Conservation (phyloP, 1,140 invertebrate species). For the Cardiocondyla obscurior region DNA sequence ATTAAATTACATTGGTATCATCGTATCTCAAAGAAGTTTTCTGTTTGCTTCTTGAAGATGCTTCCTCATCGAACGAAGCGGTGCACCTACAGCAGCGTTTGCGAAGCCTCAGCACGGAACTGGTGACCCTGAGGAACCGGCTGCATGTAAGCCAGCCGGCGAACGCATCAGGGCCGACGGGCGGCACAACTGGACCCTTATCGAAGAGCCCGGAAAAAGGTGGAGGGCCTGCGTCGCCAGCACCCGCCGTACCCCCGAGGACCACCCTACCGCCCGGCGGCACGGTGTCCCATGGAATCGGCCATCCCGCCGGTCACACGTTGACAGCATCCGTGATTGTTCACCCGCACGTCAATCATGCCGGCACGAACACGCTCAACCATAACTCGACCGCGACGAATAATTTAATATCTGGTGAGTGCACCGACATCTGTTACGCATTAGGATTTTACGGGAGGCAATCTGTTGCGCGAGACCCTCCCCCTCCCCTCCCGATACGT, state of each 20-base stretch:
- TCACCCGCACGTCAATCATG: slow-evolving; percentile 80
- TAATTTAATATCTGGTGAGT: slow-evolving; percentile 81
- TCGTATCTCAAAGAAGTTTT: not conserved
- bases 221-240: slow-evolving; percentile 68
- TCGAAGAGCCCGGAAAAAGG: slow-evolving; percentile 74
- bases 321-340: slow-evolving; percentile 81
- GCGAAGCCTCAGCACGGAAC: slow-evolving; percentile 93
- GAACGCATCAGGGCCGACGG: slow-evolving; percentile 73
- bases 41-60: slow-evolving; percentile 87
- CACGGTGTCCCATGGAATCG: slow-evolving; percentile 69
- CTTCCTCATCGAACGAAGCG: slow-evolving; percentile 95
- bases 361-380: slow-evolving; percentile 72
- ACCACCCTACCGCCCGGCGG: slow-evolving; percentile 79
- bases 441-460: not conserved
- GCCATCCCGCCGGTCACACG: slow-evolving; percentile 77
- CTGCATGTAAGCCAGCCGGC: slow-evolving; percentile 89
- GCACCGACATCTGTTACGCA: slow-evolving; percentile 30
- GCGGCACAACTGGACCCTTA: slow-evolving; percentile 61
- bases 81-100: slow-evolving; percentile 95
- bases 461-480: not conserved
- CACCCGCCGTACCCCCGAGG: slow-evolving; percentile 82
- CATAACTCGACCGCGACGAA: slow-evolving; percentile 78
- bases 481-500: too few species aligned
- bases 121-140: slow-evolving; percentile 94
- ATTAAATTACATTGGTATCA: not conserved